Conservation (phyloP, 92 coral and sea anemone genomes). For the Pocillopora meandrina region DNA sequence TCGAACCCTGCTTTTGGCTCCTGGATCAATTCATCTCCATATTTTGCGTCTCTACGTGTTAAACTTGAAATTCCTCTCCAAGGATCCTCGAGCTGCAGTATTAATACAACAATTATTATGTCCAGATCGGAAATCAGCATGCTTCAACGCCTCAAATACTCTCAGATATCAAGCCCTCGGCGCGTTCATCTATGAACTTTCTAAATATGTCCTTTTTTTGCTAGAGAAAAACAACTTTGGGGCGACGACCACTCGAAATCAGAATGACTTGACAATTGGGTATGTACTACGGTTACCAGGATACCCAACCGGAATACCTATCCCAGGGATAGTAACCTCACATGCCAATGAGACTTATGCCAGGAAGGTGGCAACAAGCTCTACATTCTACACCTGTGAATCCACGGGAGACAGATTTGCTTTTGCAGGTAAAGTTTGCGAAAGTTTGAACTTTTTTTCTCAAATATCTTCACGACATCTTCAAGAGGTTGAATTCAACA, state of each 20-base stretch:
- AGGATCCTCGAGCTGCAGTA: neutral
- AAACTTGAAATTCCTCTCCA: constrained; percentile 12
- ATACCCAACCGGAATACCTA: constrained; percentile 52
- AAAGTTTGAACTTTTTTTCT: no score
- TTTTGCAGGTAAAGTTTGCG: constrained; percentile 66
- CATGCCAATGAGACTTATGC: constrained; percentile 59
- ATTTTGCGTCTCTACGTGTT: neutral
- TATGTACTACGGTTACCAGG: constrained; percentile 25
- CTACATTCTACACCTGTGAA: constrained; percentile 63
- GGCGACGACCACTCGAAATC: constrained; percentile 59
- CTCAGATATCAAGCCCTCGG: constrained; percentile 1
- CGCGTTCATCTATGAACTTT: constrained; percentile 59
- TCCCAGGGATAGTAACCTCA: constrained; percentile 54
- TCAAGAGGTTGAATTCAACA: no score
- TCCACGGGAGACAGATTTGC: constrained; percentile 56
- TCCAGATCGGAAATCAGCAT: constrained; percentile 28
- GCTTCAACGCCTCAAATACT: constrained; percentile 6
- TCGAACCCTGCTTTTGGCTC: constrained; percentile 77
- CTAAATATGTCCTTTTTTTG: constrained; percentile 33
- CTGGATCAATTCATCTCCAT: constrained; percentile 45
- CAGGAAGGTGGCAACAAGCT: neutral
- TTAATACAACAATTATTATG: constrained; percentile 39
- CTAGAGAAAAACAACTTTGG: constrained; percentile 58
- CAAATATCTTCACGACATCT: no score
- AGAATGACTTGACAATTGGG: constrained; percentile 73